A percentile compares a stretch with the other conserved stretches of the same genome.
phyloP scores from a whole-genome alignment of 2,113 vertebrate genomes.

The Australoheros scitulus region DNA sequence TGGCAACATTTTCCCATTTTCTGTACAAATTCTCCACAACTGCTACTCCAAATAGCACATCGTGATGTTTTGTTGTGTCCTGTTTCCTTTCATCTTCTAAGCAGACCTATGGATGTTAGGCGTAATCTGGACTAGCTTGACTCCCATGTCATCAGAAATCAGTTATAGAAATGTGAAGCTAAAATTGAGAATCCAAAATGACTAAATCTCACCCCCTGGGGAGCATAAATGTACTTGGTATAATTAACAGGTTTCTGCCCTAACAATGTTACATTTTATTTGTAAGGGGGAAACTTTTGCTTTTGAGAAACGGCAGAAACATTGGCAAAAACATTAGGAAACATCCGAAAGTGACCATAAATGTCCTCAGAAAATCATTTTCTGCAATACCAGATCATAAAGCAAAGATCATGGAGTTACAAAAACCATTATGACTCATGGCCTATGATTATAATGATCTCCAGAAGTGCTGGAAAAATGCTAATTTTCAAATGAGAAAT shows the following conservation, averaged over 20 bases:
- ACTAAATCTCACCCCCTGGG: background rate
- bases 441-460: background rate
- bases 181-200: background rate
- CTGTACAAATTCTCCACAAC: background rate
- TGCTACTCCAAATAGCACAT: background rate
- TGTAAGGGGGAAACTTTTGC: background rate
- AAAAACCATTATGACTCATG: background rate
- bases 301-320: background rate
- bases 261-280: background rate
- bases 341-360: background rate
- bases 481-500: background rate
- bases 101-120: background rate
- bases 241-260: background rate
- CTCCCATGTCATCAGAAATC: background rate
- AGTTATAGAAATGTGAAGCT: background rate
- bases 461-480: background rate
- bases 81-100: background rate
- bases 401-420: background rate
- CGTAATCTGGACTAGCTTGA: background rate
- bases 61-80: background rate
- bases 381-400: background rate
- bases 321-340: background rate
- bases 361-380: background rate
- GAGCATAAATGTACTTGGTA: fast-evolving
- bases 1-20: fast-evolving